A percentile compares a stretch with the other conserved stretches of the same genome.
phyloP scores from a whole-genome alignment of 1,140 invertebrate species.

The Polypedilum vanderplanki region DNA sequence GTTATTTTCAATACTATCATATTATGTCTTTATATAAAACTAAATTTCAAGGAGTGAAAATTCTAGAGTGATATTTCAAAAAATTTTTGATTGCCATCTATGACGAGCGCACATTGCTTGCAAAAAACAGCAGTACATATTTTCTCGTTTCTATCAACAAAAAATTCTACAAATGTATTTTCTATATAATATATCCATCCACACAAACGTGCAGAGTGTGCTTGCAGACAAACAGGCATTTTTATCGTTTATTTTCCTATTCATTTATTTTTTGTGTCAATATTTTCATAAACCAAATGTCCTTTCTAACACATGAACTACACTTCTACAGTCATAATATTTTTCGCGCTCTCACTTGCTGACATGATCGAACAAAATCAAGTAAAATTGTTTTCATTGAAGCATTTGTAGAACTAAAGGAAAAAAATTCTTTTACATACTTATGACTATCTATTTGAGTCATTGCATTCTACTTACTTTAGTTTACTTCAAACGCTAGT shows the following conservation, averaged over 20 bases:
- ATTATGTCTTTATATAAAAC: too few relatives aligned
- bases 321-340: not conserved
- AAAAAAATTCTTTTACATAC: too few relatives aligned
- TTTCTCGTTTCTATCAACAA: not conserved
- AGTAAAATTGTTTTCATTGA: too few relatives aligned
- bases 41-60: too few relatives aligned
- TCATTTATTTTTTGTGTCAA: conserved; percentile 2
- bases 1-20: too few relatives aligned
- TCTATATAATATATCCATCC: not conserved
- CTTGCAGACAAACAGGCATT: not conserved
- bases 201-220: not conserved
- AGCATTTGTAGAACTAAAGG: too few relatives aligned
- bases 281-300: conserved; percentile 14
- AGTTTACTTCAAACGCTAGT: not conserved
- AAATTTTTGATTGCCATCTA: too few relatives aligned
- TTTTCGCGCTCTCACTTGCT: not conserved
- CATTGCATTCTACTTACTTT: too few relatives aligned
- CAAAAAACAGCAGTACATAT: not conserved
- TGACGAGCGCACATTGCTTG: too few relatives aligned
- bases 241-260: not conserved
- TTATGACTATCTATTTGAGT: too few relatives aligned
- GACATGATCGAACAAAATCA: not conserved
- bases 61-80: too few relatives aligned
- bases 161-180: not conserved
- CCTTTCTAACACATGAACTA: conserved; percentile 22